phyloP scores from a whole-genome alignment of 2,797 vertebrate genomes.

The Gymnocypris eckloni region DNA sequence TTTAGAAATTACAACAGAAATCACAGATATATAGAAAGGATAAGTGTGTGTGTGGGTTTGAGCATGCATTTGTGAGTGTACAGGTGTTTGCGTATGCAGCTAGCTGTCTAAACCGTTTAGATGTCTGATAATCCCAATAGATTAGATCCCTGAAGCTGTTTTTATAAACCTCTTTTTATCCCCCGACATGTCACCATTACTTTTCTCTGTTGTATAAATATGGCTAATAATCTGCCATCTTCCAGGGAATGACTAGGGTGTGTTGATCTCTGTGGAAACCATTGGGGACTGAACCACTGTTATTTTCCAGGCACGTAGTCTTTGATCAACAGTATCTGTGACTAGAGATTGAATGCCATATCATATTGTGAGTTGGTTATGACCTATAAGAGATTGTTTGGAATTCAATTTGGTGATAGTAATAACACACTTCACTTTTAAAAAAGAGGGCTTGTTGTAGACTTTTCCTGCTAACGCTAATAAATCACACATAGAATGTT shows the following conservation, averaged over 20 bases:
- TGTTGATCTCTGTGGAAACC: not conserved
- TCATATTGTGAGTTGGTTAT: not conserved
- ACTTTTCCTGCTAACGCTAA: not conserved
- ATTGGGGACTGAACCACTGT: not conserved
- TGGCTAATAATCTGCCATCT: slow-evolving; percentile 22
- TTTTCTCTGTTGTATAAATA: slow-evolving; percentile 36
- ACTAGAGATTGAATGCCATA: not conserved
- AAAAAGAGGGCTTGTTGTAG: not conserved
- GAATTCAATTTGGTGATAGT: not conserved
- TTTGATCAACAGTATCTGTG: not conserved
- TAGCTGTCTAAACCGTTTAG: slow-evolving; percentile 12
- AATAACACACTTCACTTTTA: not conserved
- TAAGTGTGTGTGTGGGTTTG: not conserved
- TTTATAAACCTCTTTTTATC: slow-evolving; percentile 1
- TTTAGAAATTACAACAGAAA: not conserved
- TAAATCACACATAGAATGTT: not conserved
- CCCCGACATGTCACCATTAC: slow-evolving; percentile 17
- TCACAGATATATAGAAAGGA: not conserved
- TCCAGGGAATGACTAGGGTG: too few relatives aligned
- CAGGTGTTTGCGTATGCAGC: not conserved
- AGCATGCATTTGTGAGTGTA: not conserved
- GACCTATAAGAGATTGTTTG: not conserved
- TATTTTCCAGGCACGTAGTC: not conserved
- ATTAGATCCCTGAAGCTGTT: slow-evolving; percentile 15
- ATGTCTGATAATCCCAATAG: slow-evolving; percentile 7